phyloP scores from a whole-genome alignment of 2,113 vertebrate species.

The Falco punctatus region DNA sequence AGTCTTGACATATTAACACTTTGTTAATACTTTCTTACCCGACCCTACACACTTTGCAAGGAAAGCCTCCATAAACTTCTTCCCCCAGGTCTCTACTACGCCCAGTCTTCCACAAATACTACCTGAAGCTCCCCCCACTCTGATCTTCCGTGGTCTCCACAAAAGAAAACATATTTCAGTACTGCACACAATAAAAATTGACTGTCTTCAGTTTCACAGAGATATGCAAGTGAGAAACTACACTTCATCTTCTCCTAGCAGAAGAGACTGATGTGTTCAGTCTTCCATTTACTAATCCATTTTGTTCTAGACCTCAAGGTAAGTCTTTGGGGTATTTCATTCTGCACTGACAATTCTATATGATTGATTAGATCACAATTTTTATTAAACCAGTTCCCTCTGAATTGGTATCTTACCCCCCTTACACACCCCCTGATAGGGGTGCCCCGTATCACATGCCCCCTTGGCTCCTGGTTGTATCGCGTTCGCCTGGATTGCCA shows the following conservation, averaged over 20 bases:
- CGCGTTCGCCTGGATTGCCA: neutral
- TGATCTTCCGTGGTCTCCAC: accelerated
- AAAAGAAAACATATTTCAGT: neutral
- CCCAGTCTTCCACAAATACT: neutral
- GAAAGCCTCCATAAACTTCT: neutral
- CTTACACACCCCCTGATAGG: accelerated
- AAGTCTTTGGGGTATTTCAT: neutral
- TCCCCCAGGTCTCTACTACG: neutral
- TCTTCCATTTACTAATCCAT: neutral
- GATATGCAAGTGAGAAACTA: neutral
- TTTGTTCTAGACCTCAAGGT: neutral
- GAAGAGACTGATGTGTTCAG: neutral
- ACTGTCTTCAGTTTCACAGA: neutral
- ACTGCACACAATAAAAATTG: neutral
- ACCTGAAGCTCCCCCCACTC: neutral
- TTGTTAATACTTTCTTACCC: neutral
- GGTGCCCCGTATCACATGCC: accelerated
- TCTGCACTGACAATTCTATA: neutral
- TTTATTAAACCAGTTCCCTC: neutral
- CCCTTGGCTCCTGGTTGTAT: neutral
- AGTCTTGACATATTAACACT: neutral
- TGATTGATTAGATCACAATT: accelerated
- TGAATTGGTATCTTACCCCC: accelerated
- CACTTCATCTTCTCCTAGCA: neutral
- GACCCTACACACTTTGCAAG: neutral